Percentiles rank a stretch among this genome's conserved stretches.
These are phyloP conservation scores for Typhlichthys subterraneus DNA, from an alignment of 2,797 vertebrate genomes.

Conservation along the genomic window DNA sequence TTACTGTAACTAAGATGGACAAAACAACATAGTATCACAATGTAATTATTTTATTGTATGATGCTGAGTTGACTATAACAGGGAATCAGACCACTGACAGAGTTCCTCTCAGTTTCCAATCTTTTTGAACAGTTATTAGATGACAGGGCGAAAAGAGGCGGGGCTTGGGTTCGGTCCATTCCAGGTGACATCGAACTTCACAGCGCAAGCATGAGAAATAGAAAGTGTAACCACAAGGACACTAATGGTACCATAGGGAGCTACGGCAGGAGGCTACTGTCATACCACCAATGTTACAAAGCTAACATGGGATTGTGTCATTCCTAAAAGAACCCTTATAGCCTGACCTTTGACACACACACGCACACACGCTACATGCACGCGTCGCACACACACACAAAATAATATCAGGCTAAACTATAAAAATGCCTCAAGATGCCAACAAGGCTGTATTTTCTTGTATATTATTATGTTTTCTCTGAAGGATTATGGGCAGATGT, in stretches of 20 bases:
- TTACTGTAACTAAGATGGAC: too few relatives aligned
- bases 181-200: neutral
- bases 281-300: constrained; percentile 36
- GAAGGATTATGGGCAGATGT: too few relatives aligned
- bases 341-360: constrained; percentile 33
- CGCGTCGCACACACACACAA: neutral
- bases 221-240: constrained; percentile 8
- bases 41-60: too few relatives aligned
- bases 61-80: too few relatives aligned
- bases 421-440: neutral
- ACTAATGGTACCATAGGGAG: neutral
- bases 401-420: neutral
- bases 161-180: too few relatives aligned
- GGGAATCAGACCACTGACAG: too few relatives aligned
- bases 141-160: too few relatives aligned
- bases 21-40: too few relatives aligned
- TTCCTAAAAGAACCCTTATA: constrained; percentile 7
- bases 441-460: too few relatives aligned
- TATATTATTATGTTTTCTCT: neutral
- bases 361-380: neutral
- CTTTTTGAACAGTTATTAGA: too few relatives aligned
- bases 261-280: constrained; percentile 29
- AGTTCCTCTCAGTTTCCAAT: too few relatives aligned
- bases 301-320: constrained; percentile 24
- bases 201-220: constrained; percentile 1